Base-by-base conservation (phyloP, 2,113 vertebrate species). In the Callopanchax toddi region DNA sequence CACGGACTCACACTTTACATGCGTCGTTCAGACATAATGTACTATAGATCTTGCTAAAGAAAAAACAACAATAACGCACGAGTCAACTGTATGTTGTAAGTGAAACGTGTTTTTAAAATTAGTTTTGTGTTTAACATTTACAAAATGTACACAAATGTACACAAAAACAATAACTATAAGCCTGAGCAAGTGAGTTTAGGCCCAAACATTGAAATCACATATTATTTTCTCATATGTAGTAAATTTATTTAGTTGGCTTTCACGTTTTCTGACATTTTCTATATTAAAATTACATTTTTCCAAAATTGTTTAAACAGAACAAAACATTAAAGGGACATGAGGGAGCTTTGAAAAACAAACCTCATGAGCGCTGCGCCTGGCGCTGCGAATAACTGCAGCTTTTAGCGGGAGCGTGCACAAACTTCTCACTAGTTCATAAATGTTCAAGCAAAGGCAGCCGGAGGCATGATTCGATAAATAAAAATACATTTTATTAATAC, bases 1-100 rank as follows among this genome's bases (percentile, higher is more conserved):
- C 39, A 69, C 52, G 7, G 60, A 65, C 72, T 82, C 36, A 71
- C 61, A 83, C 71, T 84, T 87, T 50, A 76, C 56, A 60, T 26
- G 55, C 71, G 62, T 66, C 53, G 57, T 71, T 60, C 15, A 23
- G 40, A 34, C 32, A 44, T 61, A 79, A 71, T 55, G 18, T 67
- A 44, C 54, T 69, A 42, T 69, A 62, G 80, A 68, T 73, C 66
- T 74, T 57, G 51, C 61, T 52, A 18, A 29, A 43, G 22, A 37
- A 37, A 9, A 9, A 67, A 42, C 43, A 37, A 10, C n/a, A n/a
- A n/a, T n/a, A n/a, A n/a, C n/a, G n/a, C n/a, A 45, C 25, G 32
- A 53, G 40, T 53, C 40, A 48, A 42, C 43, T 51, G 58, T 72
- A 75, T 69, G 53, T 63, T 48, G 67, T 54, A 46, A 66, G 16